Percentiles rank a stretch among this genome's conserved stretches.
phyloP scores from a whole-genome alignment of 2,888 invertebrate species.

The Neoaliturus tenellus region DNA sequence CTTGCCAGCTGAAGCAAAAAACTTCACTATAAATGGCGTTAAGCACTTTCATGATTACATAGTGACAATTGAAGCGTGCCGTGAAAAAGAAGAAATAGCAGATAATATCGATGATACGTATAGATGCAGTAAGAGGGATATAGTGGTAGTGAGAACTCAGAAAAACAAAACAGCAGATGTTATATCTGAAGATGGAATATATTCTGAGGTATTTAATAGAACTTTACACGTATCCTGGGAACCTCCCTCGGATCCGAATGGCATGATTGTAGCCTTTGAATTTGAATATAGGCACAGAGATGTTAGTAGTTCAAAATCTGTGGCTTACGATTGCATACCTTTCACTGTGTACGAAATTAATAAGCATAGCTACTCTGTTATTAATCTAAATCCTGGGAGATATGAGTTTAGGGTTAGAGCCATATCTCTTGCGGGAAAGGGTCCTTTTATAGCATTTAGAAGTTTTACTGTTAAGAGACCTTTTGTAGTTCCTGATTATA shows the following conservation, averaged over 20 bases:
- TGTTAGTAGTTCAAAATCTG: conserved; percentile 70
- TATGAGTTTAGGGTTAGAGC: conserved; percentile 87
- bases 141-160: conserved; percentile 74
- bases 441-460: conserved; percentile 71
- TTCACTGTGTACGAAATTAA: conserved; percentile 69
- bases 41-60: conserved; percentile 77
- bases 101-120: conserved; percentile 12
- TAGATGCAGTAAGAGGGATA: conserved; percentile 74
- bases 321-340: conserved; percentile 74
- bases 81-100: conserved; percentile 70
- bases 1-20: neutral
- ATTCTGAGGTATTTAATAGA: conserved; percentile 68
- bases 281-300: conserved; percentile 77
- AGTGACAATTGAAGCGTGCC: conserved; percentile 78
- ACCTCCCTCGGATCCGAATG: conserved; percentile 79
- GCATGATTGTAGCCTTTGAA: conserved; percentile 79
- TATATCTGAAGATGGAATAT: conserved; percentile 63
- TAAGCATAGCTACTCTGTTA: conserved; percentile 65
- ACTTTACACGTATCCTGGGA: conserved; percentile 75
- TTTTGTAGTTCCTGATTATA: neutral
- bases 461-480: neutral
- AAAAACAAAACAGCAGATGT: conserved; percentile 71
- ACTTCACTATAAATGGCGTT: conserved; percentile 71
- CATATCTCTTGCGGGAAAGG: conserved; percentile 85
- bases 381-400: conserved; percentile 82